phyloP scores from a whole-genome alignment of 2,888 invertebrate species.

The Theodoxus fluviatilis region DNA sequence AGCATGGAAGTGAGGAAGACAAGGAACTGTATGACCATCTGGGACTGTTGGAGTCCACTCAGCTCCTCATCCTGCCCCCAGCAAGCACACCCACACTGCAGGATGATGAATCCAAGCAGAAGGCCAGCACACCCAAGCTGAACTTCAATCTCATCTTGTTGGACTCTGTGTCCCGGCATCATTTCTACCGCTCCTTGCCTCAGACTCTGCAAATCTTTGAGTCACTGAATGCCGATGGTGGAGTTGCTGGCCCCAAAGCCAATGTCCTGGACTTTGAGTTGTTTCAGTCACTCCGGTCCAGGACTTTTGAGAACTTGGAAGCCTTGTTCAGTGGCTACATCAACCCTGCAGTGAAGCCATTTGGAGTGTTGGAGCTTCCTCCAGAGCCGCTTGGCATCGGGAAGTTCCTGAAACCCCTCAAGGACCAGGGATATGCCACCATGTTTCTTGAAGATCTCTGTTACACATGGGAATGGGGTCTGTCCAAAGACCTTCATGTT shows the following conservation, averaged over 20 bases:
- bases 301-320: slow-evolving; percentile 51
- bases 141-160: slow-evolving; percentile 50
- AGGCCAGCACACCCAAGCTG: slow-evolving; percentile 22
- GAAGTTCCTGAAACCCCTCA: slow-evolving; percentile 37
- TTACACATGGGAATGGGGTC: slow-evolving; percentile 53
- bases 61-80: slow-evolving; percentile 34
- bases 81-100: neutral
- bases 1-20: neutral
- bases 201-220: slow-evolving; percentile 39
- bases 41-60: too few relatives aligned
- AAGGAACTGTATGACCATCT: slow-evolving; percentile 3
- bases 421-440: slow-evolving; percentile 40
- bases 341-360: slow-evolving; percentile 43
- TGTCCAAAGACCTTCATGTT: slow-evolving; percentile 49
- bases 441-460: slow-evolving; percentile 55
- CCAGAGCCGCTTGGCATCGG: slow-evolving; percentile 38
- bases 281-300: slow-evolving; percentile 47
- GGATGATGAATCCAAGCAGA: neutral
- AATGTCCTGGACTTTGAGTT: slow-evolving; percentile 49
- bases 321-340: slow-evolving; percentile 47
- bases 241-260: slow-evolving; percentile 12
- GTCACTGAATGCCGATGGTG: slow-evolving; percentile 24
- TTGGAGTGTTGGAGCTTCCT: slow-evolving; percentile 44
- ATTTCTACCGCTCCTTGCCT: slow-evolving; percentile 49
- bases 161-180: slow-evolving; percentile 52